These are phyloP conservation scores for Alethe castanea DNA, from an alignment of 2,113 vertebrate genomes.

Conservation along the genomic window DNA sequence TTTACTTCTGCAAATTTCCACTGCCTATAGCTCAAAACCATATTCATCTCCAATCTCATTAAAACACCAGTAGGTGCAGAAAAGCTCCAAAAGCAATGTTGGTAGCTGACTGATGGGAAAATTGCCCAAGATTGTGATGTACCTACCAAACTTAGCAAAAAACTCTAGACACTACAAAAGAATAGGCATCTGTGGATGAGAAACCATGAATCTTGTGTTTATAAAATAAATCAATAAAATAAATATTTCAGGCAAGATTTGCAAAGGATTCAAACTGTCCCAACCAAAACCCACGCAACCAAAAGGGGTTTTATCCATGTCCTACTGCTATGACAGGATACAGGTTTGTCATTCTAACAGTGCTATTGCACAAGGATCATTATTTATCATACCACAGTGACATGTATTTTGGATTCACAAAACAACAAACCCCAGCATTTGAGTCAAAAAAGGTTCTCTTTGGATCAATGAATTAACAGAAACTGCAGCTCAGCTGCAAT, in stretches of 20 bases:
- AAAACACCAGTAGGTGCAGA: not conserved
- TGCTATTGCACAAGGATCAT: not conserved
- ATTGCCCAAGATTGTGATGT: not conserved
- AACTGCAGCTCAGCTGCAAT: constrained; percentile 12
- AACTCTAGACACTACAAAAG: not conserved
- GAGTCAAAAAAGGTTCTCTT: not conserved
- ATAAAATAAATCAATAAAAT: not conserved
- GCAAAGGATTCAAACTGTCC: not conserved
- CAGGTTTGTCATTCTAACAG: not conserved
- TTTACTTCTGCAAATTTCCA: not conserved
- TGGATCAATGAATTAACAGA: constrained; percentile 3
- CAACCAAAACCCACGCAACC: not conserved
- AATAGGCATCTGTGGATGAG: not conserved
- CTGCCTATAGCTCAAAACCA: not conserved
- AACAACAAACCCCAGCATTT: not conserved
- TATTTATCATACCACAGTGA: not conserved
- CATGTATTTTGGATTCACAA: not conserved
- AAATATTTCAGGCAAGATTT: not conserved
- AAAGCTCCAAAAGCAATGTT: not conserved
- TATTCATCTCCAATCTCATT: not conserved
- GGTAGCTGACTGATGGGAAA: not conserved
- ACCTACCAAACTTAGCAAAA: not conserved
- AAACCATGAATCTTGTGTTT: not conserved
- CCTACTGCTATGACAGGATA: not conserved
- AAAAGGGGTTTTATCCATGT: not conserved